Conservation (phyloP, 2,797 vertebrate genomes). For the Enteromius radiatus region DNA sequence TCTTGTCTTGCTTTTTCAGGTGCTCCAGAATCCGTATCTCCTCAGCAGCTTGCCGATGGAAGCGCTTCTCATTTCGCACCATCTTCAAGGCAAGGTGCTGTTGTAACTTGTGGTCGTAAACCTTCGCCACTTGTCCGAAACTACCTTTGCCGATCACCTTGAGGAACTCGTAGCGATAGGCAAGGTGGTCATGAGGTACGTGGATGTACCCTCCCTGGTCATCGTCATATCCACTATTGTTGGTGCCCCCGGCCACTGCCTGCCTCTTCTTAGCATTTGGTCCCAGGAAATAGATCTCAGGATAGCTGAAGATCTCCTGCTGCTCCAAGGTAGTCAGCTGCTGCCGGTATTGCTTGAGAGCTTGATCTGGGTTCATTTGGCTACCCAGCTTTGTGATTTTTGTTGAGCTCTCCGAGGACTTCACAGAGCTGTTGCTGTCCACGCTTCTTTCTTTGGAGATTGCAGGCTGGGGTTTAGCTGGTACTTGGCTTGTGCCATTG, state of each 20-base stretch:
- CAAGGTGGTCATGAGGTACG: conserved; percentile 93
- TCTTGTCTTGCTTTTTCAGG: conserved; percentile 94
- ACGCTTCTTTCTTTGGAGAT: conserved; percentile 84
- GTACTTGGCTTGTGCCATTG: conserved; percentile 70
- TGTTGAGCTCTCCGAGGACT: conserved; percentile 66
- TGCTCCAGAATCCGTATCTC: conserved; percentile 98
- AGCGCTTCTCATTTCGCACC: conserved; percentile 97
- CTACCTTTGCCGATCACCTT: conserved; percentile 98
- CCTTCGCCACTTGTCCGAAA: conserved; percentile 97
- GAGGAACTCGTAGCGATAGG: conserved; percentile 95
- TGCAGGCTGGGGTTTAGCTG: conserved; percentile 75
- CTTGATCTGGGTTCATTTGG: conserved; percentile 88
- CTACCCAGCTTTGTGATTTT: conserved; percentile 77
- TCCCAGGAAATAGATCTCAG: conserved; percentile 94
- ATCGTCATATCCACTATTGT: conserved; percentile 94
- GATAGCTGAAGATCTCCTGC: conserved; percentile 88
- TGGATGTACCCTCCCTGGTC: conserved; percentile 95
- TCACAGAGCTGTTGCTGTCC: conserved; percentile 76
- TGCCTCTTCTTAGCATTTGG: conserved; percentile 93
- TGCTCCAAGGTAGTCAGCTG: conserved; percentile 90
- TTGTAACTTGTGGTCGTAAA: conserved; percentile 95
- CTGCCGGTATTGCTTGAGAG: conserved; percentile 89
- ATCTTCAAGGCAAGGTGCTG: conserved; percentile 97
- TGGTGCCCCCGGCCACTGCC: conserved; percentile 87
- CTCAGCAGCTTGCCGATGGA: conserved; percentile 94